phyloP scores from a whole-genome alignment of 2,113 vertebrate genomes.

The Myotis brandtii region DNA sequence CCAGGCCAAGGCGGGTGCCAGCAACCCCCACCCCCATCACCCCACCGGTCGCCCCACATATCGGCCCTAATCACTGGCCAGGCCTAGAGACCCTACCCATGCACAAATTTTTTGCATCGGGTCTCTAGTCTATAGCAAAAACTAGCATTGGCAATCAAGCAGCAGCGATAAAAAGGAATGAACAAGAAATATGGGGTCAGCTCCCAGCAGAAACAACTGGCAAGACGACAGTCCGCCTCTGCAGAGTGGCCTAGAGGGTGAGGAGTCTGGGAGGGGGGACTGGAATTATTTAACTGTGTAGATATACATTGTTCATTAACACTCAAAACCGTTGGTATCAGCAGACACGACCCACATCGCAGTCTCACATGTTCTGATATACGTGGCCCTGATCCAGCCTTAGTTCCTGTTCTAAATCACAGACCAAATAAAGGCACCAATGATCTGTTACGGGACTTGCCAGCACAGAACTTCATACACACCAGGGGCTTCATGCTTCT shows the following conservation, averaged over 20 bases:
- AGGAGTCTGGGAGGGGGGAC: neutral
- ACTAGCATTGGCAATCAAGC: neutral
- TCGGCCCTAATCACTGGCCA: too few species aligned
- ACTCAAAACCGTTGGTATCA: neutral
- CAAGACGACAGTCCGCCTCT: neutral
- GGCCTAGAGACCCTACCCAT: too few species aligned
- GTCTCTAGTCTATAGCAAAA: neutral
- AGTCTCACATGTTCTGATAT: neutral
- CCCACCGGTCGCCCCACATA: too few species aligned
- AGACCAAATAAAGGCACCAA: neutral
- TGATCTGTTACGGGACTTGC: neutral
- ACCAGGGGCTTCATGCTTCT: accelerated
- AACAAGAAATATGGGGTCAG: neutral
- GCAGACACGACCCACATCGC: neutral
- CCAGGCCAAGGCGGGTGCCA: too few species aligned
- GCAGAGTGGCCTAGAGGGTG: neutral
- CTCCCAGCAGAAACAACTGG: too few species aligned
- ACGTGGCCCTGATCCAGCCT: neutral
- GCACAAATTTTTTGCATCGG: too few species aligned
- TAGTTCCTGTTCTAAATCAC: neutral
- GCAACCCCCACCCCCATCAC: too few species aligned
- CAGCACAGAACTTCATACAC: accelerated
- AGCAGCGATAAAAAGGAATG: neutral
- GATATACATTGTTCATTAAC: neutral
- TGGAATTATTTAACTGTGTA: neutral